Percentiles rank a stretch among this genome's conserved stretches.
Conservation (phyloP, 2,113 vertebrate species). For the Panthera tigris region DNA sequence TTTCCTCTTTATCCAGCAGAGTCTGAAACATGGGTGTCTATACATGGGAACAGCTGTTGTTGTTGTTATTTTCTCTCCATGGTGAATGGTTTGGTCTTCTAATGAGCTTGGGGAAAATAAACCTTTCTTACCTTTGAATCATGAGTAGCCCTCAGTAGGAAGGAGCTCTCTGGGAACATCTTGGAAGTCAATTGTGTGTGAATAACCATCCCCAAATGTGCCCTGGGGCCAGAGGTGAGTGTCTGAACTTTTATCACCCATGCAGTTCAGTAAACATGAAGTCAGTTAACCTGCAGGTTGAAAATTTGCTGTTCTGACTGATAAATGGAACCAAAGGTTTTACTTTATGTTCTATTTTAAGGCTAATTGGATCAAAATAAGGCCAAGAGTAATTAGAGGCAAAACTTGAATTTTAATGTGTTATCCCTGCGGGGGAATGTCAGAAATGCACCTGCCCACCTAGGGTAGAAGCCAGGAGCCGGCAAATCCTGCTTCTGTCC, state of each 20-base stretch:
- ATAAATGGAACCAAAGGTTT: constrained; percentile 44
- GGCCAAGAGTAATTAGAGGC: constrained; percentile 55
- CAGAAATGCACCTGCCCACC: constrained; percentile 44
- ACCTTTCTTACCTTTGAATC: constrained; percentile 60
- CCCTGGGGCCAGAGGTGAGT: constrained; percentile 53
- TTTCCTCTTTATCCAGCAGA: neutral
- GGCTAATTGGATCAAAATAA: constrained; percentile 63
- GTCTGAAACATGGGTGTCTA: neutral
- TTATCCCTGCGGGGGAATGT: constrained; percentile 35
- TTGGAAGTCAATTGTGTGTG: constrained; percentile 70
- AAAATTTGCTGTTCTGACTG: constrained; percentile 45
- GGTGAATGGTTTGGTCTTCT: constrained; percentile 35
- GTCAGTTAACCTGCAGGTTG: constrained; percentile 43
- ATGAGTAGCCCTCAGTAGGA: constrained; percentile 53
- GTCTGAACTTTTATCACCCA: constrained; percentile 63
- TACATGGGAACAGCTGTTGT: neutral
- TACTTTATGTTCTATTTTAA: constrained; percentile 65
- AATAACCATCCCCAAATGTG: constrained; percentile 50
- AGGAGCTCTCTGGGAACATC: constrained; percentile 61
- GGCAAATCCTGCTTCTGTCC: neutral
- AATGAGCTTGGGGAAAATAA: neutral
- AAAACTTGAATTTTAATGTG: constrained; percentile 28
- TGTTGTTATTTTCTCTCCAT: neutral
- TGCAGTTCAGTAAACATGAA: constrained; percentile 60
- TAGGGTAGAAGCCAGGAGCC: neutral